Base-by-base conservation (phyloP, 2,797 vertebrate species). In the Percopsis omiscomaycus region DNA sequence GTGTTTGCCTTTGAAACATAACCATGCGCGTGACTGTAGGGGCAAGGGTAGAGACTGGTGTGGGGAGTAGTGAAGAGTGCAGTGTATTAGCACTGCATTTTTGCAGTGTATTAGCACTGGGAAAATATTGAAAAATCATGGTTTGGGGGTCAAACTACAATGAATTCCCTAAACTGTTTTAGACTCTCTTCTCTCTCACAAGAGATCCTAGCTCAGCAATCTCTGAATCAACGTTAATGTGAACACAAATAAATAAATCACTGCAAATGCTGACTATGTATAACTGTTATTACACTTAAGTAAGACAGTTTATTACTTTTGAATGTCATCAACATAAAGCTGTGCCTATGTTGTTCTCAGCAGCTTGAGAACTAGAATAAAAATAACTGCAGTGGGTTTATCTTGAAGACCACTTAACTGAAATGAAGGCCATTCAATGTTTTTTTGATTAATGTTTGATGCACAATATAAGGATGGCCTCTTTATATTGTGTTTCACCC, bases 91-190 rank as follows among this genome's bases (percentile, higher is more conserved):
- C n/a, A n/a, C n/a, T n/a, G n/a, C n/a, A n/a, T n/a, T n/a, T n/a
- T n/a, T n/a, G n/a, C n/a, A n/a, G 10, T 51, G 47, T 65, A 54
- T 49, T 37, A 47, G 32, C 55, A n/a, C 46, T 14, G 57, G 60
- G 51, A 48, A 52, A 64, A 59, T 15, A 29, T 50, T 5, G 32
- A 77, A 65, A 68, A 51, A 67, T 58, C 13, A 1, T 45, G 28
- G 74, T 76, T 68, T 56, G 30, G 56, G 68, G 69, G 77, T 77
- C 68, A 80, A 68, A 70, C 62, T 58, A 52, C 52, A 68, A 71
- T 68, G 63, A 69, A 69, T 66, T 71, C 61, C 50, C 51, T n/a
- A n/a, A 59, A 16, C 16, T 63, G 65, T 78, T 68, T 64, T 12
- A 56, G 64, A 74, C 75, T 66, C 53, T 69, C 69, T 59, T 44